phyloP scores from a whole-genome alignment of 2,113 vertebrate species.

The Emydocephalus ijimae region DNA sequence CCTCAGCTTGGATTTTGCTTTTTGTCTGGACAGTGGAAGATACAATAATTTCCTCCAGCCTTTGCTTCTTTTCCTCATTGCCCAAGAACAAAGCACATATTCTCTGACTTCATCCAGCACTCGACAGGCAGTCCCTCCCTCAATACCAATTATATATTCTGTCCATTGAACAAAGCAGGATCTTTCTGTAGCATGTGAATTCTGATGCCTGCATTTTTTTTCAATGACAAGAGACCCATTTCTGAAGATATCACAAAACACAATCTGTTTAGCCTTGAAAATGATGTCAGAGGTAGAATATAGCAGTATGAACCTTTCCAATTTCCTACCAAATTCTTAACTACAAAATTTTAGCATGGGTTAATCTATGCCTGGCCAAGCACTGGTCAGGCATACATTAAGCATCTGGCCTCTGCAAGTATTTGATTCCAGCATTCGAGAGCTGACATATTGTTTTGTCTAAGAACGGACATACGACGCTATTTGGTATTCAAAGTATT shows the following conservation, averaged over 20 bases:
- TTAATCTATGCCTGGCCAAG: not conserved
- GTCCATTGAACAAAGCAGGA: not conserved
- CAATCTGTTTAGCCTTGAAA: not conserved
- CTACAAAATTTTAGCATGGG: not conserved
- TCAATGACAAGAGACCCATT: not conserved
- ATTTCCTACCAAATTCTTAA: not conserved
- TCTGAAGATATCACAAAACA: not conserved
- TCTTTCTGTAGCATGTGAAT: accelerated
- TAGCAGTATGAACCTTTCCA: not conserved
- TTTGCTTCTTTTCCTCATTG: not conserved
- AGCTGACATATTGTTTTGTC: not conserved
- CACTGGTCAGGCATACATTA: not conserved
- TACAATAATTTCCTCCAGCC: not conserved
- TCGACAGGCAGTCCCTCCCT: not conserved
- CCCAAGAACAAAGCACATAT: not conserved
- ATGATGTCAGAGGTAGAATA: not conserved
- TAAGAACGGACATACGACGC: not conserved
- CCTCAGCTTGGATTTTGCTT: not conserved
- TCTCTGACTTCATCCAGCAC: accelerated
- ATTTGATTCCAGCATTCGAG: not conserved
- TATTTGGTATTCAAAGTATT: not conserved
- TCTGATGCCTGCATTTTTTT: not conserved
- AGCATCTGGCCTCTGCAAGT: not conserved
- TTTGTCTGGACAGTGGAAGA: not conserved
- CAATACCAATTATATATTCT: not conserved